Evolutionary conservation across 2,888 invertebrate genomes (phyloP), one percentile per base, ranked within the genome.

Genomic region (Euzophera pinguis): DNA sequence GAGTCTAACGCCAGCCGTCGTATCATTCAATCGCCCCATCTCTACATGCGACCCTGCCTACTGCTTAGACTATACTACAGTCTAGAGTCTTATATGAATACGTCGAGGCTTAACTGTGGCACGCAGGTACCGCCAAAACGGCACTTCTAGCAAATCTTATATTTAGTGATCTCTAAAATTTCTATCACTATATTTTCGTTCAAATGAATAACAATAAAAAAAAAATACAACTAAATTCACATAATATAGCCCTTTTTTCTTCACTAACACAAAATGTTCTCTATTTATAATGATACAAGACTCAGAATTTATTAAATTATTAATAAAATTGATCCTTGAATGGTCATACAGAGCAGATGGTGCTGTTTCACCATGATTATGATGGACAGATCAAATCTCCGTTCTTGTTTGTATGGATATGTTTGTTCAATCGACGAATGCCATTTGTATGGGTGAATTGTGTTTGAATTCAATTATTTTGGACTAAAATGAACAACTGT

Each of bases 361-460:
- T 29, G 16, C 16, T 10, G 22, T 17, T n/a, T n/a, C 27, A 22
- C 7, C 13, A 9, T 34, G 29, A 45, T 45, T 45, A 32, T 45
- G 45, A 45, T 16, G 14, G 45, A 45, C 45, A 34, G 32, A 45
- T 45, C 32, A 45, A 32, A 45, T 45, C 45, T 16, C 42, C 45
- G 32, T 32, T 45, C 32, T 32, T 45, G 45, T 45, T 45, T 32
- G 32, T 16, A 45, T 32, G n/a, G 45, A 32, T 45, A 32, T 45
- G 14, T 45, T 45, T 45, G 45, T 14, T 43, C 27, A 43, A 12
- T 43, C 12, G 27, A 8, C 6, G 16, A 10, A 7, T 45, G 32
- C 16, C 45, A 32, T 45, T 45, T 45, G 45, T 14, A 5, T 7
- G 45, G 32, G 1, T 14, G 14, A 45, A 10, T 10, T 13, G 10